Base-by-base conservation (phyloP, 2,797 vertebrate species). In the Potorous gilbertii region DNA sequence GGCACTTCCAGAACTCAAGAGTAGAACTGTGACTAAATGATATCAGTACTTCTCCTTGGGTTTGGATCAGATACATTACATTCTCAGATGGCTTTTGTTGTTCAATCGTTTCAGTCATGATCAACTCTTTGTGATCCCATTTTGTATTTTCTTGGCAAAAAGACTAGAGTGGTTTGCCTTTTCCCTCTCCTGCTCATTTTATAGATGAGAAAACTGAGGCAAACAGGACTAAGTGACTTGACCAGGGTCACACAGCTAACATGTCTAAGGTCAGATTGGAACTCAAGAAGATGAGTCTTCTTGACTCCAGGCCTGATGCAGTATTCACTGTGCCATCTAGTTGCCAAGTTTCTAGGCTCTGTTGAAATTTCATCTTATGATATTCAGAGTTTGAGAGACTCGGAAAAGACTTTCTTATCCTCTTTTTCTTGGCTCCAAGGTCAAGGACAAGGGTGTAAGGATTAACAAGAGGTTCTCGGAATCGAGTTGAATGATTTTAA, bases 1-100 rank as follows among this genome's bases (percentile, higher is more conserved):
- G 91, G 92, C 95, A 95, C 92, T 97, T 97, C 97, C 54, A 56
- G 66, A 97, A 96, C 56, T 95, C 93, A 95, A 95, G 90, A 95
- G 24, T 27, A 96, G 55, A 94, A 89, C 90, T 97, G 97, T 97
- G 93, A 97, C 97, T 95, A 97, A 96, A 59, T 90, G 12, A 93
- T 96, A 4, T 9, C 87, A 91, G 87, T 93, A 93, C 93, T 50
- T 74, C 93, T 92, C 92, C 92, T 90, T 92, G 21, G 46, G 87
- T 90, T 96, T 74, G 74, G 55, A 96, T 90, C 92, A 92, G 57
- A 96, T 50, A 90, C 29, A 54, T 81, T 81, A 46, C 46, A 89
- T 56, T 50, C 91, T 81, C n/a, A 46, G n/a, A 8, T 46, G 40
- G 40, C 66, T 46, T 81, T 81, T 74, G 14, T 21, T 46, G n/a